Conservation (phyloP, 2,797 vertebrate genomes). For the Schizopygopsis pylzovi region DNA sequence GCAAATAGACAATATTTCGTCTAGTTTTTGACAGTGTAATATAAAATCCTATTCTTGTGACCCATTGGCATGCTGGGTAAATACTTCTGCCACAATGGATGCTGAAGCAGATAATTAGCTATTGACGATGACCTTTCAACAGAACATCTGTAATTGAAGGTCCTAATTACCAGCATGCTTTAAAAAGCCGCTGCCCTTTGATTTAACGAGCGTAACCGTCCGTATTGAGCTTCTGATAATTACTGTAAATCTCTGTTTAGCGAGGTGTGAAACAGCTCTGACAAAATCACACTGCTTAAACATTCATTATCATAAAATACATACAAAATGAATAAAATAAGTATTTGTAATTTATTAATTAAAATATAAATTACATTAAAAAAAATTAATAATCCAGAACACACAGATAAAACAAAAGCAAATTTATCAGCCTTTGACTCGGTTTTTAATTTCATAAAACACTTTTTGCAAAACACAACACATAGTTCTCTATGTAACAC, state of each 20-base stretch:
- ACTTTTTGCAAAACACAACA: too few relatives aligned
- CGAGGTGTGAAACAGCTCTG: constrained; percentile 24
- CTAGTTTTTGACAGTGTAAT: not conserved
- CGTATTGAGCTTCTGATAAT: constrained; percentile 34
- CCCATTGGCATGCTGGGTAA: constrained; percentile 21
- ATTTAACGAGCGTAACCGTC: constrained; percentile 17
- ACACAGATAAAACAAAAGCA: too few relatives aligned
- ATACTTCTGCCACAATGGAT: constrained; percentile 22
- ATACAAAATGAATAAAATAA: too few relatives aligned
- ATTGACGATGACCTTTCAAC: constrained; percentile 57
- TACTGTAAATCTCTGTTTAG: constrained; percentile 29
- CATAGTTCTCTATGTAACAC: too few relatives aligned
- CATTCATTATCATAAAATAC: not conserved
- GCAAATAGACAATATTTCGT: constrained; percentile 3
- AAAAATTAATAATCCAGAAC: not conserved
- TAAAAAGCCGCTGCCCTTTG: constrained; percentile 39
- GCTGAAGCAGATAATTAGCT: constrained; percentile 53
- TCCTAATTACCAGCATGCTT: constrained; percentile 42
- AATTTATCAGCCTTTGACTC: too few relatives aligned
- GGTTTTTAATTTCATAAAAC: too few relatives aligned
- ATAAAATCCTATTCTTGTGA: constrained; percentile 14
- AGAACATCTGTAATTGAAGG: constrained; percentile 51
- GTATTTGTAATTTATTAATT: too few relatives aligned
- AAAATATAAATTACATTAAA: not conserved
- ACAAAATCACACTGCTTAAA: constrained; percentile 29